Evolutionary conservation across 2,113 vertebrate species (phyloP), one percentile per base, ranked within the genome.

Genomic region (Nycticryphes semicollaris): DNA sequence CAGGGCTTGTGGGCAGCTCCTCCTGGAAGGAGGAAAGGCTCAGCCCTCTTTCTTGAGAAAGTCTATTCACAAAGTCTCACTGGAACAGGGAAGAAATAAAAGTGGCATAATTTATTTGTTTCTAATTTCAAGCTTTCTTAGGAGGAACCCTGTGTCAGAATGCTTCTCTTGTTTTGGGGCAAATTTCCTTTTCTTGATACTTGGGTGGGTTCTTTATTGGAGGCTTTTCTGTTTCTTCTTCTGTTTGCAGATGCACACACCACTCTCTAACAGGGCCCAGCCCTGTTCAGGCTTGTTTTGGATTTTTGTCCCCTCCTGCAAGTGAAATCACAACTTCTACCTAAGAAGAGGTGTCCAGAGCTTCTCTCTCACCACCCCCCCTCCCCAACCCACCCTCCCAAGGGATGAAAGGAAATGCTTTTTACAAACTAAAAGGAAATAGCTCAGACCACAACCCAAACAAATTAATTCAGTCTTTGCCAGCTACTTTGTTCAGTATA

Each of bases 321-420:
- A 73, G 28, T 4, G 20, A 87, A 93, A 67, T 50, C 3, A 0
- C 15, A 78, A 9, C 13, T 93, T 88, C 51, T 70, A 13, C 51
- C 78, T 56, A 53, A 62, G 64, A 68, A 79, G 56, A 27, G 7
- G 9, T 60, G 60, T 41, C 28, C 51, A 39, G 33, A 1, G 3
- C 6, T 67, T 66, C n/a, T 78, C 5, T 47, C 33, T 56, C 1
- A 0, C 6, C 79, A 43, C 12, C 14, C 10, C 15, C 43, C 14
- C 45, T 19, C 45, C 17, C 45, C 45, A 19, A 11, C 45, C 47
- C 47, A 20, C 4, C 47, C 54, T 25, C 8, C 10, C 82, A 53
- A 6, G 24, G 15, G 84, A 92, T 51, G 67, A 74, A 67, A 67
- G 19, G 6, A 56, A 81, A 80, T 41, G 10, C 31, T 64, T 86